A percentile compares a stretch with the other conserved stretches of the same genome.
phyloP scores from a whole-genome alignment of 1,140 invertebrate genomes.

The Ips typographus region DNA sequence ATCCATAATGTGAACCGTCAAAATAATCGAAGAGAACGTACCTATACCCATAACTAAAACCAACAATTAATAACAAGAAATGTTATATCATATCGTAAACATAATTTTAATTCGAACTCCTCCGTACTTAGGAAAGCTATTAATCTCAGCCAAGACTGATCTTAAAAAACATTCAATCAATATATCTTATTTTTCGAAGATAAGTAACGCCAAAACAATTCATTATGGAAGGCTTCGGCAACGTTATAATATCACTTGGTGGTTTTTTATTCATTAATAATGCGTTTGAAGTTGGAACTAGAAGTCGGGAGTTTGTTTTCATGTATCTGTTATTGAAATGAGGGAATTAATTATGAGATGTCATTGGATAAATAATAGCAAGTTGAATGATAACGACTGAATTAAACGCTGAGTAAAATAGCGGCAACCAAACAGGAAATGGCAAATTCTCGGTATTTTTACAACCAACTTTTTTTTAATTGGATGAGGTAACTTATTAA shows the following conservation, averaged over 20 bases:
- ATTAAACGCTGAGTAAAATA: too few species aligned
- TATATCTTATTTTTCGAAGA: constrained; percentile 8
- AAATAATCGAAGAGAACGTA: constrained; percentile 5
- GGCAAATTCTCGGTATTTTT: too few species aligned
- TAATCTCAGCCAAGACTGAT: constrained; percentile 17
- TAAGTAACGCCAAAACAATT: constrained; percentile 5
- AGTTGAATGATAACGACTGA: too few species aligned
- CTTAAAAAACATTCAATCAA: constrained; percentile 19
- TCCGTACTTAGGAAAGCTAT: constrained; percentile 6
- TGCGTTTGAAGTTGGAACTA: too few species aligned
- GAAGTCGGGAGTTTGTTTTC: too few species aligned
- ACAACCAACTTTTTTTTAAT: not conserved
- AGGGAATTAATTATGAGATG: too few species aligned
- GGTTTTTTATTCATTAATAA: constrained; percentile 12
- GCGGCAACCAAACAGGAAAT: too few species aligned
- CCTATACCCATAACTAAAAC: constrained; percentile 1
- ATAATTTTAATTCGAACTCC: not conserved
- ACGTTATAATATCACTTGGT: not conserved
- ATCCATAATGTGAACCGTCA: not conserved
- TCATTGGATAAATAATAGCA: too few species aligned
- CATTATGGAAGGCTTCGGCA: constrained; percentile 2
- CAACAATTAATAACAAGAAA: constrained; percentile 17
- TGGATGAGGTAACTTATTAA: not conserved
- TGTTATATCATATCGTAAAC: constrained; percentile 7
- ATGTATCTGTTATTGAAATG: too few species aligned